phyloP scores from a whole-genome alignment of 2,113 vertebrate genomes.

The Pachyramphus minor region DNA sequence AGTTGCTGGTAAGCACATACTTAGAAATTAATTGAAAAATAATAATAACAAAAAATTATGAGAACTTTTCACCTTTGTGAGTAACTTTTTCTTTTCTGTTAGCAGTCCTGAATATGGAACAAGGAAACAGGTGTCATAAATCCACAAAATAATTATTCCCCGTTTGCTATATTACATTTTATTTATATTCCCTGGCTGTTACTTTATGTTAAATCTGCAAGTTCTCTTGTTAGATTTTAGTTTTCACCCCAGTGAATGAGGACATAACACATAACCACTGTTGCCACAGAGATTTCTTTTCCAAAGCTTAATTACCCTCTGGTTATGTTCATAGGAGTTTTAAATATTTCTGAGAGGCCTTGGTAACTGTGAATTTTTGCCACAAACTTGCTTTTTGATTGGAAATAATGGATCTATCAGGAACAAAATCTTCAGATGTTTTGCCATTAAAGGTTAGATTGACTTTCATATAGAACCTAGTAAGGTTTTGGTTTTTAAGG shows the following conservation, averaged over 20 bases:
- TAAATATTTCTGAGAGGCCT: conserved; percentile 9
- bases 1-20: conserved; percentile 21
- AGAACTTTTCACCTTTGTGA: conserved; percentile 57
- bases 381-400: background rate
- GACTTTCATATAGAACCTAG: background rate
- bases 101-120: background rate
- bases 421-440: background rate
- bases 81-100: conserved; percentile 44
- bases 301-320: conserved; percentile 19
- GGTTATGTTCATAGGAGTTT: background rate
- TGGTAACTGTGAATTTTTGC: background rate
- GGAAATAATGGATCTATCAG: background rate
- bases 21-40: conserved; percentile 52
- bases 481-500: background rate
- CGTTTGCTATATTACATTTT: conserved; percentile 48
- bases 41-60: conserved; percentile 26
- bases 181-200: conserved; percentile 56
- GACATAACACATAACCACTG: background rate
- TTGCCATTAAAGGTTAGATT: background rate
- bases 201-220: conserved; percentile 50
- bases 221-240: conserved; percentile 32
- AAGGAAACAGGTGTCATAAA: conserved; percentile 56
- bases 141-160: conserved; percentile 63
- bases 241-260: background rate
- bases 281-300: conserved; percentile 18